Evolutionary conservation across 2,797 vertebrate species (phyloP).

Genomic region (Protosalanx chinensis): DNA sequence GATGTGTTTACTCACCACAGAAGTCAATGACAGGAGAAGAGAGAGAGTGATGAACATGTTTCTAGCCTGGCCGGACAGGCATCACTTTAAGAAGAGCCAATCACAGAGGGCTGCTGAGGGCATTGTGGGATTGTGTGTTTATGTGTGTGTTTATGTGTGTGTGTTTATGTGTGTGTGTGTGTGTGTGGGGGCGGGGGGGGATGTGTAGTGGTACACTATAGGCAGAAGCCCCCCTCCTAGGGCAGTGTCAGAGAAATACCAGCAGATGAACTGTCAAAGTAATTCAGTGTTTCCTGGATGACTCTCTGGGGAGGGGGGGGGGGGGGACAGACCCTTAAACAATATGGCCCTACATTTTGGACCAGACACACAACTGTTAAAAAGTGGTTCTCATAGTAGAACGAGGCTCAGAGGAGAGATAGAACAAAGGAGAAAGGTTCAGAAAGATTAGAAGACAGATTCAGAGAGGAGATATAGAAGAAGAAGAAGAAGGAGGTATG

Average conservation of each 20-base stretch:
- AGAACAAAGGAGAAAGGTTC: too few relatives aligned
- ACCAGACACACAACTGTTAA: not conserved
- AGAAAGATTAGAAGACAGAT: too few relatives aligned
- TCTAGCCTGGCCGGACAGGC: not conserved
- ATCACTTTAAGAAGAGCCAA: conserved; percentile 10
- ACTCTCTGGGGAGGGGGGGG: not conserved
- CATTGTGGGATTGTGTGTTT: not conserved
- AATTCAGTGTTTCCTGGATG: conserved; percentile 31
- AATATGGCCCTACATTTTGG: too few relatives aligned
- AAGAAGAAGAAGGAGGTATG: too few relatives aligned
- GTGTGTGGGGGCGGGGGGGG: not conserved
- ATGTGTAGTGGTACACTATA: conserved; percentile 7
- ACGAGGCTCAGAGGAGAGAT: too few relatives aligned
- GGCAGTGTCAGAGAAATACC: conserved; percentile 22
- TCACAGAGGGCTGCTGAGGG: not conserved
- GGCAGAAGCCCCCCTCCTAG: conserved; percentile 15
- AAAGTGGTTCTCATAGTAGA: conserved; percentile 2
- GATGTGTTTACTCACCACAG: conserved; percentile 1
- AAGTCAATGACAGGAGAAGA: not conserved
- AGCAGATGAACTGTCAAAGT: conserved; percentile 27
- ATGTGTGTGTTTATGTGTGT: not conserved
- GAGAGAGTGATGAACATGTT: not conserved
- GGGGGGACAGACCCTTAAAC: too few relatives aligned
- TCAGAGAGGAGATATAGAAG: too few relatives aligned
- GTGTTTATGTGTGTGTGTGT: not conserved